phyloP scores from a whole-genome alignment of 2,113 vertebrate genomes.

The Artemisiospiza belli region DNA sequence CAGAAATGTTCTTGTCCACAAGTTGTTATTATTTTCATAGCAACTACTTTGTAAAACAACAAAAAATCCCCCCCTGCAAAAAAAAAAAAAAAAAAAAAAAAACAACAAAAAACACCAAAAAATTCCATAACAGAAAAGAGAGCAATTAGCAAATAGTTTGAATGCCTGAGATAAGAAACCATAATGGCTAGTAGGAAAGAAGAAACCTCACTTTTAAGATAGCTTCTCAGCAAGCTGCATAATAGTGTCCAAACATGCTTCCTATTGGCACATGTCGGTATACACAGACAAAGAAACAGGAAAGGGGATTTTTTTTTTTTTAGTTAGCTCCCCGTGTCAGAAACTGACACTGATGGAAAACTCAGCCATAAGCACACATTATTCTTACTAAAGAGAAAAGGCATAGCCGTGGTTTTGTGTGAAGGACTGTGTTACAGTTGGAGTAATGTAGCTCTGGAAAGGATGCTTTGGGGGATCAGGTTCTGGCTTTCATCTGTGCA shows the following conservation, averaged over 20 bases:
- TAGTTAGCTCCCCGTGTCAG: background rate
- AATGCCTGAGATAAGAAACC: conserved; percentile 61
- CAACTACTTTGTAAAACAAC: conserved; percentile 9
- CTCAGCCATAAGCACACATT: background rate
- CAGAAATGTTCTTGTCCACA: background rate
- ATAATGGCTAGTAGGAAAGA: conserved; percentile 54
- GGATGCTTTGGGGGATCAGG: background rate
- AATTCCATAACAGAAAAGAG: conserved; percentile 1
- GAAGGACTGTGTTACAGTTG: background rate
- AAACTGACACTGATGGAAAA: background rate
- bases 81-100: background rate
- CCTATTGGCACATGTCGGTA: conserved; percentile 33
- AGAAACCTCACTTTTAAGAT: conserved; percentile 41
- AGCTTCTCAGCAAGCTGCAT: conserved; percentile 28
- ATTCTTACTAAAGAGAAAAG: background rate
- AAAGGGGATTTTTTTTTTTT: background rate
- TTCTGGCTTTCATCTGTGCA: background rate
- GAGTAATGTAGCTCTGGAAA: background rate
- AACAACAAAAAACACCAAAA: background rate
- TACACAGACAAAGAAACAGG: conserved; percentile 57
- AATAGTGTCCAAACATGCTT: conserved; percentile 48
- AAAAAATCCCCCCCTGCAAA: background rate
- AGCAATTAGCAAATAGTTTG: conserved; percentile 63
- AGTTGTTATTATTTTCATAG: background rate
- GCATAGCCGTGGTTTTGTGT: background rate